These are phyloP conservation scores for Oryzias celebensis DNA, from an alignment of 2,113 vertebrate genomes.

Conservation along the genomic window DNA sequence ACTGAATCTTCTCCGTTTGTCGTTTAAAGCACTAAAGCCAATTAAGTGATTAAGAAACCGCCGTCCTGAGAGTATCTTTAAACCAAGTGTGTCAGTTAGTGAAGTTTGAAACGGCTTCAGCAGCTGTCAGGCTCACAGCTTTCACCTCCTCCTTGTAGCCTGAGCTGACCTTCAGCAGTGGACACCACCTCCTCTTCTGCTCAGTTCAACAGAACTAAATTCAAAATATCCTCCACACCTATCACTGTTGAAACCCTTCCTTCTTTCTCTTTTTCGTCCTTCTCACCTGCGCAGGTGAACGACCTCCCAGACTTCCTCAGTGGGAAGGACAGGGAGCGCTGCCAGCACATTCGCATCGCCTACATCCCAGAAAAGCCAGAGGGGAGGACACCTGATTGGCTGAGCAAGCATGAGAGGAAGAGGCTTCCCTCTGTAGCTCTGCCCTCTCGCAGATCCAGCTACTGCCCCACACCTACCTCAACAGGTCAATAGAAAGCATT, in stretches of 20 bases:
- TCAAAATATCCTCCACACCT: too few species aligned
- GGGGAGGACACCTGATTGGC: constrained; percentile 31
- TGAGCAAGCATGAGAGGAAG: constrained; percentile 9
- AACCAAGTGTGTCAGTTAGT: too few species aligned
- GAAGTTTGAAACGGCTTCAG: too few species aligned
- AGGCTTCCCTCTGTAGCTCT: constrained; percentile 3
- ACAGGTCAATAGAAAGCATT: neutral
- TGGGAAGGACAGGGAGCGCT: constrained; percentile 59
- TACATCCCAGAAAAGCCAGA: constrained; percentile 48
- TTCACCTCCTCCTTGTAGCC: too few species aligned
- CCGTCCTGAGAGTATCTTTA: too few species aligned
- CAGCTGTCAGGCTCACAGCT: too few species aligned
- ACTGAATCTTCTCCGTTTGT: too few species aligned
- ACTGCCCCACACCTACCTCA: neutral
- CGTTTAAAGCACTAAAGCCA: too few species aligned
- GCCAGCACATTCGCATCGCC: constrained; percentile 69
- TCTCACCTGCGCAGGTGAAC: constrained; percentile 58
- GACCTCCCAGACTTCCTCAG: constrained; percentile 76
- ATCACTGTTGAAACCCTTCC: neutral
- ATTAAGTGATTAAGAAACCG: too few species aligned
- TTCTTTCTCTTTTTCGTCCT: neutral
- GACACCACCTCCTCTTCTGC: too few species aligned
- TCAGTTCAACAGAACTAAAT: too few species aligned
- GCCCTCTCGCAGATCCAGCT: constrained; percentile 24
- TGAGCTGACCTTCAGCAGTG: too few species aligned